phyloP scores from a whole-genome alignment of 1,140 invertebrate species.

The Drosophila prosaltans region DNA sequence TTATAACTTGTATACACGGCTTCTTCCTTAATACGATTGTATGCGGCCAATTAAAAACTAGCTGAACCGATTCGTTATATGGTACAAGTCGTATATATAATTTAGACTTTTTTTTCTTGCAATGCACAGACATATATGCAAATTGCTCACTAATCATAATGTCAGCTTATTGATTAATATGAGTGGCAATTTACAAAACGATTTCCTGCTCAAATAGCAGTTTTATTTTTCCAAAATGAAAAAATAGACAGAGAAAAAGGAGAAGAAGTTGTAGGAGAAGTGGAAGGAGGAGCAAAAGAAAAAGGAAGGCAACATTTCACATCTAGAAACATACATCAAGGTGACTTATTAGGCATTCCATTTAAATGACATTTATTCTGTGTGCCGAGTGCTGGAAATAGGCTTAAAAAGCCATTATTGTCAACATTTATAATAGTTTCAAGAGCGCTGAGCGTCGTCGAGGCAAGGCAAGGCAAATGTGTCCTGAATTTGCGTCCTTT shows the following conservation, averaged over 20 bases:
- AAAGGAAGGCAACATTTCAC: background rate
- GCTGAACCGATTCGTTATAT: conserved; percentile 30
- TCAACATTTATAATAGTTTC: conserved; percentile 81
- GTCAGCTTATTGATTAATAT: conserved; percentile 32
- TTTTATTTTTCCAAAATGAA: background rate
- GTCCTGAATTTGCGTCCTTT: conserved; percentile 42
- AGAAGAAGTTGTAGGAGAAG: background rate
- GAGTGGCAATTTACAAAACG: conserved; percentile 50
- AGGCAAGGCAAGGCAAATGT: conserved; percentile 44
- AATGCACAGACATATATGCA: background rate
- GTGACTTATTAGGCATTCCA: conserved; percentile 71
- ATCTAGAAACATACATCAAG: conserved; percentile 45
- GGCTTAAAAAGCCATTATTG: conserved; percentile 82
- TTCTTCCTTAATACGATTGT: conserved; percentile 44
- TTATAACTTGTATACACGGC: conserved; percentile 7
- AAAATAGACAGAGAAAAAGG: background rate
- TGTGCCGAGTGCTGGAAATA: conserved; percentile 52
- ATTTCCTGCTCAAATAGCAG: conserved; percentile 49
- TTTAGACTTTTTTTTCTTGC: conserved; percentile 10
- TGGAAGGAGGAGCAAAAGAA: too few species aligned
- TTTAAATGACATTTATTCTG: conserved; percentile 78
- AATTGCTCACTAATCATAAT: conserved; percentile 43
- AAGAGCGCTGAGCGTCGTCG: conserved; percentile 32
- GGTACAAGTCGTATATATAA: background rate
- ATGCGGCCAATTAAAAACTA: conserved; percentile 63